These are phyloP conservation scores for Seriola dumerili DNA, from an alignment of 2,113 vertebrate species.

Conservation along the genomic window DNA sequence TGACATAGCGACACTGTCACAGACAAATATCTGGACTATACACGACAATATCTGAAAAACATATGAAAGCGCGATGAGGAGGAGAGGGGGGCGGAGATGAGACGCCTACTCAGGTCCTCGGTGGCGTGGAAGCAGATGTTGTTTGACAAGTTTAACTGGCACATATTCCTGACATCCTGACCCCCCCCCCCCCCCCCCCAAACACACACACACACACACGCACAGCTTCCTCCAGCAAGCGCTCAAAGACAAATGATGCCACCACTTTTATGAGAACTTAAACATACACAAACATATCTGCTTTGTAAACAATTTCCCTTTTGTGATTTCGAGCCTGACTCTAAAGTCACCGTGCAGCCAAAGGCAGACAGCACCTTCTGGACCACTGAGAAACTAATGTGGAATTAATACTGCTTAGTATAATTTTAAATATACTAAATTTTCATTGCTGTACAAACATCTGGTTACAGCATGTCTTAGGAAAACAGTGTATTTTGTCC, in stretches of 20 bases:
- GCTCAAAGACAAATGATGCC: no score
- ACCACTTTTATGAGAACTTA: no score
- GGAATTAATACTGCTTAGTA: slow-evolving; percentile 3
- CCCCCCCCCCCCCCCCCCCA: no score
- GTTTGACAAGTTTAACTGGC: slow-evolving; percentile 70
- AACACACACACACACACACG: background rate
- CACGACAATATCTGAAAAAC: slow-evolving; percentile 8
- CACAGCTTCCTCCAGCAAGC: background rate
- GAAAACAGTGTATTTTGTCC: no score
- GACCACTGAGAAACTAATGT: no score
- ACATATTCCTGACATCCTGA: slow-evolving; percentile 4
- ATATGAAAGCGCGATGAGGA: slow-evolving; percentile 5
- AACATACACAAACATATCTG: background rate
- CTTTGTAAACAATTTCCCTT: no score
- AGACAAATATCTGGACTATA: background rate
- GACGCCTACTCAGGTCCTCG: slow-evolving; percentile 31
- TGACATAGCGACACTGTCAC: background rate
- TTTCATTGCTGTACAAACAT: slow-evolving; percentile 30
- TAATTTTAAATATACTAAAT: background rate
- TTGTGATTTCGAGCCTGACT: background rate
- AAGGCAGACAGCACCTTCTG: background rate
- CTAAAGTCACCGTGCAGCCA: background rate
- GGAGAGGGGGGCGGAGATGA: background rate
- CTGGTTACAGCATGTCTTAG: slow-evolving; percentile 33
- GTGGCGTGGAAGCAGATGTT: slow-evolving; percentile 53